A percentile compares a stretch with the other conserved stretches of the same genome.
Conservation (phyloP, 2,797 vertebrate genomes). For the Sarcoramphus papa region DNA sequence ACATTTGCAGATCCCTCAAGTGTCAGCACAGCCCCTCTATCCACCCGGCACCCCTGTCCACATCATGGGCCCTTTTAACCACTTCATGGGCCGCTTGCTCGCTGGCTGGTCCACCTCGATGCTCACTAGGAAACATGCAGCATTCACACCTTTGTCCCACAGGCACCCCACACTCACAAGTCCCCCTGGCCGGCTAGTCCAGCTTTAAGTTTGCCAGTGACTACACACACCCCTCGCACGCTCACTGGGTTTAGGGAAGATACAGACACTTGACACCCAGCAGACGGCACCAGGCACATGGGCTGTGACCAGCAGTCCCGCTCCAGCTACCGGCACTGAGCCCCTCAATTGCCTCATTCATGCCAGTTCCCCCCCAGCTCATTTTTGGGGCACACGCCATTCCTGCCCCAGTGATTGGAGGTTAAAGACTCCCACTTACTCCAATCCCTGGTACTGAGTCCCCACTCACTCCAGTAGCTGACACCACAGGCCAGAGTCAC, state of each 20-base stretch:
- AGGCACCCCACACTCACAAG: background rate
- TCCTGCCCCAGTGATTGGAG: background rate
- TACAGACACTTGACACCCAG: background rate
- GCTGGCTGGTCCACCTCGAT: background rate
- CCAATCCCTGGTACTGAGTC: background rate
- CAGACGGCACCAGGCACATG: background rate
- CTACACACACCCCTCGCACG: accelerated
- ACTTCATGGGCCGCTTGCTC: background rate
- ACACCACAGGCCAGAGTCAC: background rate
- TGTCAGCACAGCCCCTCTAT: accelerated
- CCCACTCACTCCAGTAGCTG: background rate
- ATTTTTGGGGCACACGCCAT: background rate
- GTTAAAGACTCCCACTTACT: background rate
- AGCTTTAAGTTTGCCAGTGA: background rate
- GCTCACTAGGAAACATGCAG: background rate
- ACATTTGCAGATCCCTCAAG: background rate
- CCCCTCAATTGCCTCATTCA: background rate
- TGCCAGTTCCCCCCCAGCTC: background rate
- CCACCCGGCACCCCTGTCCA: accelerated
- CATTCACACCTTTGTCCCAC: background rate
- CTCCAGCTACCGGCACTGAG: background rate
- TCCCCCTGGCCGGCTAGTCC: background rate
- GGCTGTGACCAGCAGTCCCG: background rate
- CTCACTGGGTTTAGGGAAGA: background rate
- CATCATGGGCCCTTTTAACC: background rate